Evolutionary conservation across 2,888 invertebrate species (phyloP).

Genomic region (Drosophila fungiperda): DNA sequence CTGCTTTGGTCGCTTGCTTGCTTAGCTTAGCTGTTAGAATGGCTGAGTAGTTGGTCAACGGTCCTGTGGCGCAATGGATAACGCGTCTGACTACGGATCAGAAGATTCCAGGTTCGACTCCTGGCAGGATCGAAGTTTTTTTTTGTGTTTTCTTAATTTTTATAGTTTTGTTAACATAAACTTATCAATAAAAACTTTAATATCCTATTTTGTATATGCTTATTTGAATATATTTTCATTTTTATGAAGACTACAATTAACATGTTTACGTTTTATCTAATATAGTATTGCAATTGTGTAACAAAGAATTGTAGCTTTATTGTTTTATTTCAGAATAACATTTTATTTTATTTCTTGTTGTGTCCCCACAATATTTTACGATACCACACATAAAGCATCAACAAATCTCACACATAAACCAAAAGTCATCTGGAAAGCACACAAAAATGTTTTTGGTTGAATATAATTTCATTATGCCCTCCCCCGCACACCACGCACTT

Average conservation of each 20-base stretch:
- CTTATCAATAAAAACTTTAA: not conserved
- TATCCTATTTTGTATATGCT: not conserved
- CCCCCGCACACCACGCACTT: not conserved
- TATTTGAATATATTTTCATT: not conserved
- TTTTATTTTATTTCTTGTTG: conserved; percentile 42
- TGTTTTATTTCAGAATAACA: conserved; percentile 29
- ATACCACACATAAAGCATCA: conserved; percentile 50
- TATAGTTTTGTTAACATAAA: not conserved
- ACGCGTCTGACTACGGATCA: conserved; percentile 85
- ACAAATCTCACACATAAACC: conserved; percentile 57
- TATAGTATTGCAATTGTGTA: not conserved
- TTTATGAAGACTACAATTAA: not conserved
- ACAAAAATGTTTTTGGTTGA: conserved; percentile 35
- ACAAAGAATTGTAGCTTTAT: not conserved
- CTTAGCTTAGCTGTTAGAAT: not conserved
- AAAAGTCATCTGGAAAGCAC: conserved; percentile 43
- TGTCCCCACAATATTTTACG: conserved; percentile 41
- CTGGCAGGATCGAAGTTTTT: conserved; percentile 80
- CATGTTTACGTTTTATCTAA: not conserved
- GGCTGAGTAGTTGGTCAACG: not conserved
- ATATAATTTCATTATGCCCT: conserved; percentile 54
- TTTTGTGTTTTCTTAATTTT: conserved; percentile 12
- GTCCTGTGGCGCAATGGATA: conserved; percentile 85
- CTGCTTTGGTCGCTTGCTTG: conserved; percentile 1
- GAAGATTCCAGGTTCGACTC: conserved; percentile 85